These are phyloP conservation scores for Columba livia DNA, from an alignment of 2,113 vertebrate genomes.

Conservation along the genomic window DNA sequence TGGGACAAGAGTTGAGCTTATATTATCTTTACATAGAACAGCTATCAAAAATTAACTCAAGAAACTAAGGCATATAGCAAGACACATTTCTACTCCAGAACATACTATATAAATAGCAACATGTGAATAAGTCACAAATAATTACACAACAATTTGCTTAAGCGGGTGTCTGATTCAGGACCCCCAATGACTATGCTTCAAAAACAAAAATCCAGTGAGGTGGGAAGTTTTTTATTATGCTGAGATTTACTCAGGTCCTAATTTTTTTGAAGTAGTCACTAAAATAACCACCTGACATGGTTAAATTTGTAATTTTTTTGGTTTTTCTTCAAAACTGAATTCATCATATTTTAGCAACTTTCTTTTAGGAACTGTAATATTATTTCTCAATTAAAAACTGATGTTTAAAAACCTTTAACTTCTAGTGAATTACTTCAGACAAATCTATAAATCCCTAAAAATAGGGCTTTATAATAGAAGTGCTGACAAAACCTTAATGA, in stretches of 20 bases:
- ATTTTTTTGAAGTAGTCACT: background rate
- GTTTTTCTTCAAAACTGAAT: background rate
- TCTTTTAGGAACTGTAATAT: background rate
- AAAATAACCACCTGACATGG: background rate
- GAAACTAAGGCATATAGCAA: background rate
- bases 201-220: background rate
- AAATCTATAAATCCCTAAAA: slow-evolving; percentile 2
- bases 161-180: background rate
- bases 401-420: background rate
- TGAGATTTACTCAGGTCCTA: background rate
- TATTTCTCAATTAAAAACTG: background rate
- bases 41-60: background rate
- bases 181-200: background rate
- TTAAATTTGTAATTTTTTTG: background rate
- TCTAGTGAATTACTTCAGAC: background rate
- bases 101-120: fast-evolving
- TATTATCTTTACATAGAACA: background rate
- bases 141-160: background rate
- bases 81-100: background rate
- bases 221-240: background rate
- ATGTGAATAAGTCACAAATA: background rate
- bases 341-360: background rate
- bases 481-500: background rate
- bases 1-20: background rate
- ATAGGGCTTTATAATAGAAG: background rate